Evolutionary conservation across 2,113 vertebrate species (phyloP), one percentile per base, ranked within the genome.

Genomic region (Acinonyx jubatus): DNA sequence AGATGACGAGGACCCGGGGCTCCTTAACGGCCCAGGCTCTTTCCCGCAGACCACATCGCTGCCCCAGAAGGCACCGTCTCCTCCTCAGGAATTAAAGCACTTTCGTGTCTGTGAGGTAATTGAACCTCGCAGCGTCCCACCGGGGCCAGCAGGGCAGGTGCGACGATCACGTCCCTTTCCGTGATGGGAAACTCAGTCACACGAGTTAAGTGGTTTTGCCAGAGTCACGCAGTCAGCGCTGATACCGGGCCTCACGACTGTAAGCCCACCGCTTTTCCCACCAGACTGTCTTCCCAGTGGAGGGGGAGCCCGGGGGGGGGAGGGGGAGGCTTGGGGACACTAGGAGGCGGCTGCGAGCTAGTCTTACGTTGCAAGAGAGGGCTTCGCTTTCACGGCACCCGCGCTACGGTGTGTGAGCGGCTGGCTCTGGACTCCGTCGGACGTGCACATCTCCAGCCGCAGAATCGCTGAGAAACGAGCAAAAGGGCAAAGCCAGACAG

Each of bases 251-350:
- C 61, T 66, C 33, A 8, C 3, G 1, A 33, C 14, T 29, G 74
- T 45, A 57, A 76, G 31, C 73, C 65, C 16, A 0, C 63, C 69
- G 25, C 68, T 91, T 48, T 50, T 45, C 66, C 87, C 0, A 5
- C 31, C 29, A 33, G 27, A 19, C 33, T 23, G 25, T 38, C 87
- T 36, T 45, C 80, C 68, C 36, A 14, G 13, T 18, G 4, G 83
- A 78, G 41, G 69, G 57, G 57, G 7, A 45, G 7, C 45, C 7
- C 19, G 21, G 0, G 7, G 6, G 18, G 55, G 6, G 15, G 27
- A 1, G 11, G 2, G n/a, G 8, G 23, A 13, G 16, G 6, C 48
- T 25, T 23, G 31, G 52, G n/a, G n/a, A 69, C 1, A 1, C 2
- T 8, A 25, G 7, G 23, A 31, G 29, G 19, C 29, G 1, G 86